Base-by-base conservation (phyloP, 2,797 vertebrate genomes). In the Enteromius radiatus region DNA sequence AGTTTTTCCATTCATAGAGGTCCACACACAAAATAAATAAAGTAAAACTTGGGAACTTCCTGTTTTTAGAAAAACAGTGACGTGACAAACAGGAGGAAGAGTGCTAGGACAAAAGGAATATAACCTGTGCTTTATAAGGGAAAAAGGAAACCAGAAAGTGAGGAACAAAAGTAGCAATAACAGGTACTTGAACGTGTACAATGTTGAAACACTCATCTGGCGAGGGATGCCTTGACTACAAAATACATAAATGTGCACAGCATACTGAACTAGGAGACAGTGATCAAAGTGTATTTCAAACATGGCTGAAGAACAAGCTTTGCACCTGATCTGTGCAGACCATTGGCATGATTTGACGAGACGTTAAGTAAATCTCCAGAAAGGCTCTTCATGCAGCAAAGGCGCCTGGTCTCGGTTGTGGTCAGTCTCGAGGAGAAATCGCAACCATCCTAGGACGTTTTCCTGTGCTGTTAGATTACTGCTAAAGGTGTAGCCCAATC, bases 401-500 rank as follows among this genome's bases (percentile, higher is more conserved):
- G 79, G 19, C 36, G 4, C 19, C 15, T 80, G 83, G 91, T 88
- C 88, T 76, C 69, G 88, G 38, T 54, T 3, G 5, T 88, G 85
- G 67, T 94, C 91, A 0, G 88, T 87, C 80, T 95, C 93, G 38
- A 94, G 86, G 68, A 94, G 92, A 85, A 93, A 91, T 76, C 86
- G 90, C 45, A 95, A 88, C 95, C 95, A 95, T 83, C 93, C 93
- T 0, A 89, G 81, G 86, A 94, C 85, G 67, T 87, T 87, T 80
- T 95, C 90, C 3, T 89, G 81, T 5, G 89, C 61, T 4, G 86
- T 87, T 77, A 90, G 83, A 23, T 86, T 90, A 88, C 83, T 86
- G 64, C 86, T 89, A 82, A 91, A 89, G 82, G 93, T 88, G 87
- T 87, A 91, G 63, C 87, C 85, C 31, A 93, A 85, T 41, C 92